phyloP scores from a whole-genome alignment of 35 echinoderm and acorn worm species.

The Lytechinus pictus region DNA sequence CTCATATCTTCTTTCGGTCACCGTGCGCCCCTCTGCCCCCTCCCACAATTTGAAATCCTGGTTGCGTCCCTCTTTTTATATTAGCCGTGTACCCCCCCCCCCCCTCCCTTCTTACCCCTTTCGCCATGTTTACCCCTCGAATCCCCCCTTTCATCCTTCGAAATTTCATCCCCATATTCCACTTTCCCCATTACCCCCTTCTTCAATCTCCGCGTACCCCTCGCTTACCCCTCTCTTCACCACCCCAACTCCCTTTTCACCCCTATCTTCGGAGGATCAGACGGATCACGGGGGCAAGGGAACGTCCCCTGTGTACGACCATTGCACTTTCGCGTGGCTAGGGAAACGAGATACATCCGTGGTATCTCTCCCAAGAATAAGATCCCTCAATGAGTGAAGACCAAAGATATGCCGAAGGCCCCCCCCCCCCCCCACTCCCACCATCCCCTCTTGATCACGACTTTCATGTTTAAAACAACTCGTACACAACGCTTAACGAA shows the following conservation, averaged over 20 bases:
- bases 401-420: background rate
- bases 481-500: background rate
- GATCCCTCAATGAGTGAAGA: constrained; percentile 18
- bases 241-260: background rate
- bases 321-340: constrained; percentile 23
- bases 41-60: too few species aligned
- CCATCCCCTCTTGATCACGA: background rate
- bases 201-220: background rate
- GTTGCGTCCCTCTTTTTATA: too few species aligned
- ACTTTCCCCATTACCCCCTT: background rate
- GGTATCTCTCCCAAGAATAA: background rate
- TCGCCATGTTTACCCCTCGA: too few species aligned
- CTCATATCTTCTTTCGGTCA: too few species aligned
- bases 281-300: background rate
- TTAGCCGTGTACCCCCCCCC: too few species aligned
- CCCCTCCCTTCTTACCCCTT: too few species aligned
- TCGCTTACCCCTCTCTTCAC: constrained; percentile 5
- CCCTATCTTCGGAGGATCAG: background rate
- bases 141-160: too few species aligned
- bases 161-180: background rate
- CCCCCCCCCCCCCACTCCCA: background rate
- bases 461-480: background rate
- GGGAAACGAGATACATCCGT: constrained; percentile 36
- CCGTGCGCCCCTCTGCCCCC: too few species aligned
- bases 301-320: constrained; percentile 36